Evolutionary conservation across 1,140 invertebrate species (phyloP).

Genomic region (Ips nitidus): DNA sequence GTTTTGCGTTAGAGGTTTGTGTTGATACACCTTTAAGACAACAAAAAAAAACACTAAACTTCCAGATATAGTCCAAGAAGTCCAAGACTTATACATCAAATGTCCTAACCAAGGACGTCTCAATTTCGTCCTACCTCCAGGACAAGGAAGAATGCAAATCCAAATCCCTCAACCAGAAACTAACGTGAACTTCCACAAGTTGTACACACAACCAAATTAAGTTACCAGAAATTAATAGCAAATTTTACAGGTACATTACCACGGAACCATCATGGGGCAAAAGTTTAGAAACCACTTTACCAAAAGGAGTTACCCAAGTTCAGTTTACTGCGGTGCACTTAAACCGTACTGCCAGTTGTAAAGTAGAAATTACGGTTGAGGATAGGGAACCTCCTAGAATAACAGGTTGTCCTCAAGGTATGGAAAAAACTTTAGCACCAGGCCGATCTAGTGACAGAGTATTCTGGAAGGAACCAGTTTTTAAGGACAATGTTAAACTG

Average conservation of each 20-base stretch:
- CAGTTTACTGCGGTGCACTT: slow-evolving; percentile 62
- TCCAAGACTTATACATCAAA: slow-evolving; percentile 59
- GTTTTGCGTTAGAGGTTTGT: slow-evolving; percentile 40
- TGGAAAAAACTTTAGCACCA: slow-evolving; percentile 59
- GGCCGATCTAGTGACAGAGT: slow-evolving; percentile 60
- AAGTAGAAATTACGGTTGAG: slow-evolving; percentile 63
- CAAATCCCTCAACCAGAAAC: slow-evolving; percentile 65
- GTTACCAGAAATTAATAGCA: too few species aligned
- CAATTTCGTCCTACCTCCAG: slow-evolving; percentile 58
- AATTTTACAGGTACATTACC: slow-evolving; percentile 58
- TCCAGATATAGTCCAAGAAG: slow-evolving; percentile 6
- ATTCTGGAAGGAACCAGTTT: slow-evolving; percentile 69
- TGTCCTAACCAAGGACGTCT: slow-evolving; percentile 61
- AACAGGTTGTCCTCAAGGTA: slow-evolving; percentile 63
- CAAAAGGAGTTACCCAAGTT: slow-evolving; percentile 60
- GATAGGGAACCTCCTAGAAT: slow-evolving; percentile 62
- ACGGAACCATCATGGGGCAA: slow-evolving; percentile 66
- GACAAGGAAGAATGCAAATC: slow-evolving; percentile 58
- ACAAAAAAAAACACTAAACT: background rate
- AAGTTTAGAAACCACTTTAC: slow-evolving; percentile 62
- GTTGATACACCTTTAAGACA: background rate
- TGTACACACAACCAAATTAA: too few species aligned
- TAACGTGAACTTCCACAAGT: slow-evolving; percentile 66
- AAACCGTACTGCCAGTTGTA: slow-evolving; percentile 59
- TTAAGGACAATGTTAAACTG: slow-evolving; percentile 64